These are phyloP conservation scores for Dryomyza anilis DNA, from an alignment of 2,888 invertebrate species.

Conservation along the genomic window DNA sequence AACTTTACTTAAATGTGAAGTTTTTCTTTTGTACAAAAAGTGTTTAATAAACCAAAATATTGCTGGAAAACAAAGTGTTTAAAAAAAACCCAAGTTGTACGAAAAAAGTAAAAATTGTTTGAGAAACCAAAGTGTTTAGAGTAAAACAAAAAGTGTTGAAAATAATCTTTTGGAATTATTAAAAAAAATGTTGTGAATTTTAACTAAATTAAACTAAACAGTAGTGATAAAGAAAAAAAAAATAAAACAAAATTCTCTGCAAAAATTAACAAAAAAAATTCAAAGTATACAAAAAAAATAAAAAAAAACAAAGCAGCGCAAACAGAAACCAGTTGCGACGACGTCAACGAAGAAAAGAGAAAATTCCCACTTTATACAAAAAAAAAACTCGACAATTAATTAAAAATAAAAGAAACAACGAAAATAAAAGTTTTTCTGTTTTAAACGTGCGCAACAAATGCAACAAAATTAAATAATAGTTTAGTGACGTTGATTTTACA, in stretches of 20 bases:
- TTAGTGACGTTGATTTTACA: background rate
- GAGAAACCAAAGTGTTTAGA: background rate
- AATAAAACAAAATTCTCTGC: background rate
- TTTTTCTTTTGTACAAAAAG: too few species aligned
- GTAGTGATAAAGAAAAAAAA: background rate
- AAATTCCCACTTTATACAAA: too few species aligned
- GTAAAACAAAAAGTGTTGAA: background rate
- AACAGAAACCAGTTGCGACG: constrained; percentile 16
- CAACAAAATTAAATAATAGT: background rate
- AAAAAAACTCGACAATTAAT: too few species aligned
- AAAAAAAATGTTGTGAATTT: constrained; percentile 25
- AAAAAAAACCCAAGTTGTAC: too few species aligned
- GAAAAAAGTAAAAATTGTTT: too few species aligned
- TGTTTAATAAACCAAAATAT: background rate
- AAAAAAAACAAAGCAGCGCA: background rate
- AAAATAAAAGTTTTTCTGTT: constrained; percentile 10
- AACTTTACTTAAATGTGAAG: too few species aligned
- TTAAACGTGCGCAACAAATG: too few species aligned
- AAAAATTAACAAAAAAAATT: background rate
- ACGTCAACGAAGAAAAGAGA: constrained; percentile 3
- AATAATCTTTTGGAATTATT: too few species aligned
- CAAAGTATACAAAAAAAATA: background rate
- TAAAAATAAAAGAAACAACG: background rate
- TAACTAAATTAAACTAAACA: constrained; percentile 3
- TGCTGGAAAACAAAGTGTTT: background rate